Evolutionary conservation across 2,113 vertebrate species (phyloP), one percentile per base, ranked within the genome.

Genomic region (Chaetura pelagica): DNA sequence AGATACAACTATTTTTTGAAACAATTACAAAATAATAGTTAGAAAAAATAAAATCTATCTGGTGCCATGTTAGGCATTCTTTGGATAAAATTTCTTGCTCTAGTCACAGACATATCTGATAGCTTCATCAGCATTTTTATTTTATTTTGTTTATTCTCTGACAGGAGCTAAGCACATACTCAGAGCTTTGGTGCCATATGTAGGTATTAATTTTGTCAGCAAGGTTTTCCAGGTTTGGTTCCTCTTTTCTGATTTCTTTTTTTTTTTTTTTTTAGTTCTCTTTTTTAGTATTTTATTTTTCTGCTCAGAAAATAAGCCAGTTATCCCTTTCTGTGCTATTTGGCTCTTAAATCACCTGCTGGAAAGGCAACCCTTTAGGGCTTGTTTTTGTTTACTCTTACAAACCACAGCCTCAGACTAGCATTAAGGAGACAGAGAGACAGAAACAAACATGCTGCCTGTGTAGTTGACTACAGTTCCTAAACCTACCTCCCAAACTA

Each of bases 141-240:
- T 74, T 73, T 46, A 55, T 80, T 80, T 32, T n/a, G 58, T 6
- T 27, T 84, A 46, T 17, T 42, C 9, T 38, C 22, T 34, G 61
- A 64, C 44, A 54, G 10, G 6, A 24, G 48, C 35, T n/a, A 71
- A 76, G 27, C 30, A 42, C 15, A 26, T 51, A 73, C 29, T 54
- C 18, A 35, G 11, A 44, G n/a, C 24, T 51, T 44, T 72, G 24
- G 35, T 57, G 4, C 30, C 0, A 0, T 8, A 67, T 22, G 16
- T 20, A 35, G 57, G 29, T 6, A 1, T 27, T 62, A 49, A 5
- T 62, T 80, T 62, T 26, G 62, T n/a, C 19, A 54, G n/a, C 12
- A 14, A 4, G 4, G 22, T 76, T n/a, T 49, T 62, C 40, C 57
- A 35, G 11, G 0, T 40, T 73, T 34, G 12, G 49, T 49, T 49